Percentiles rank a stretch among this genome's conserved stretches.
These are phyloP conservation scores for Lordiphosa andalusiaca DNA, from an alignment of 2,888 invertebrate genomes.

Conservation along the genomic window DNA sequence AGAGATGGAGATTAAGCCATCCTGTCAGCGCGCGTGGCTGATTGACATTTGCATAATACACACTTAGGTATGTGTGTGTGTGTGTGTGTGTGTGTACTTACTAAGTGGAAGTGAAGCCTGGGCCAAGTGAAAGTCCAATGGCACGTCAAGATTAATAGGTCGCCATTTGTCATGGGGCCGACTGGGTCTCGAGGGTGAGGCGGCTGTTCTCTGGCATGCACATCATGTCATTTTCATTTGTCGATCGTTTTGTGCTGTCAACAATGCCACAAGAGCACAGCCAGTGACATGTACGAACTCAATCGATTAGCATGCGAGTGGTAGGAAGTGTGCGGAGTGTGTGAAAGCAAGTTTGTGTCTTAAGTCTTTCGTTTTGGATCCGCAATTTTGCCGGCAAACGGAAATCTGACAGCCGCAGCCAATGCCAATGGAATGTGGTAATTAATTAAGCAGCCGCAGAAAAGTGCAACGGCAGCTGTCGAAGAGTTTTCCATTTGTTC, in stretches of 20 bases:
- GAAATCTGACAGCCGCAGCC: constrained; percentile 38
- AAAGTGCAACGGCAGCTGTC: constrained; percentile 52
- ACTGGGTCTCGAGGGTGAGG: constrained; percentile 2
- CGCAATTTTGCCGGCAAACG: constrained; percentile 37
- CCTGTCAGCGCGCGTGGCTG: constrained; percentile 52
- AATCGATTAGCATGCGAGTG: constrained; percentile 60
- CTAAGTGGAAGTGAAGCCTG: constrained; percentile 17
- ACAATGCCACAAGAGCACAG: constrained; percentile 63
- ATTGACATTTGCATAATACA: constrained; percentile 67
- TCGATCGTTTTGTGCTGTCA: constrained; percentile 57
- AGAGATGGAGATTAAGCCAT: constrained; percentile 19
- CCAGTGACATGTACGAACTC: constrained; percentile 71
- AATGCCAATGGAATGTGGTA: constrained; percentile 56
- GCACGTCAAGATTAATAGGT: constrained; percentile 65
- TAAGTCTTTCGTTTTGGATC: constrained; percentile 62
- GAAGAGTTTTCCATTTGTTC: constrained; percentile 70
- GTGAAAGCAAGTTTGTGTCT: constrained; percentile 28
- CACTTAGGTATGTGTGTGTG: background rate
- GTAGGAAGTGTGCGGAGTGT: constrained; percentile 61
- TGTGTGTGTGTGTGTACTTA: background rate
- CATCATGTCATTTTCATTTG: constrained; percentile 65
- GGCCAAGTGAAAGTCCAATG: constrained; percentile 59
- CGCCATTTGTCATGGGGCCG: constrained; percentile 64
- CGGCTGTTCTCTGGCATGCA: constrained; percentile 42
- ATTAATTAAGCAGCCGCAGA: constrained; percentile 60